A percentile compares a stretch with the other conserved stretches of the same genome.
These are phyloP conservation scores for Nemurella pictetii DNA, from an alignment of 2,888 invertebrate genomes.

Conservation along the genomic window DNA sequence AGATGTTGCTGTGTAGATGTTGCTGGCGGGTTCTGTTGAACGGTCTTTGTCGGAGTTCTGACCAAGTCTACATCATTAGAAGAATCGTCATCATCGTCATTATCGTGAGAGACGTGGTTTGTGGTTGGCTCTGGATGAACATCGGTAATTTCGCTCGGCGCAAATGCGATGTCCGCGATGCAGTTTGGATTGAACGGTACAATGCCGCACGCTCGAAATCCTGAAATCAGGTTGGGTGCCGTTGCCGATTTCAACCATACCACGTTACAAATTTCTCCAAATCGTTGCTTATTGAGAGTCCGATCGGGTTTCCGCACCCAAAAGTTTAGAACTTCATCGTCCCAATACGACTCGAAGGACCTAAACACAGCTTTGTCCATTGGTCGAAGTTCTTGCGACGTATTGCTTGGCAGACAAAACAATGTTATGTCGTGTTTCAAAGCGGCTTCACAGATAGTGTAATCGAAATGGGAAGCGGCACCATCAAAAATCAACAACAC, in stretches of 20 bases:
- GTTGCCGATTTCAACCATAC: slow-evolving; percentile 35
- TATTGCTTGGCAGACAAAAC: slow-evolving; percentile 50
- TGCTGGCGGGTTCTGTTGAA: no score
- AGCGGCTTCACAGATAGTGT: slow-evolving; percentile 47
- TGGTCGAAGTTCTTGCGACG: slow-evolving; percentile 49
- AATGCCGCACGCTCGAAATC: slow-evolving; percentile 43
- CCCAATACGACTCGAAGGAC: slow-evolving; percentile 49
- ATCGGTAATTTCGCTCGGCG: slow-evolving; percentile 40
- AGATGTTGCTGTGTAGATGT: no score
- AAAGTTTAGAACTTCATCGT: slow-evolving; percentile 47
- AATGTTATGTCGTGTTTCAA: slow-evolving; percentile 45
- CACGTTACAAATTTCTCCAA: slow-evolving; percentile 43
- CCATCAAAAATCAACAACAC: slow-evolving; percentile 47
- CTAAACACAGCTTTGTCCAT: slow-evolving; percentile 48
- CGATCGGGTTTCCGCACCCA: slow-evolving; percentile 45
- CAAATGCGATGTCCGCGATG: slow-evolving; percentile 46
- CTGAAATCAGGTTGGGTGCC: slow-evolving; percentile 29
- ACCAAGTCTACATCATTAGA: no score
- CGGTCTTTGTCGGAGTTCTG: no score
- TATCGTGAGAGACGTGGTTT: background rate
- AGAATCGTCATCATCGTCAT: background rate
- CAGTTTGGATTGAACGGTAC: slow-evolving; percentile 46
- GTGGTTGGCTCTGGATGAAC: background rate
- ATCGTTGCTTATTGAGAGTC: slow-evolving; percentile 46
- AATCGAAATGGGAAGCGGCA: slow-evolving; percentile 47